Base-by-base conservation (phyloP, 2,113 vertebrate genomes). In the Ornithorhynchus anatinus region DNA sequence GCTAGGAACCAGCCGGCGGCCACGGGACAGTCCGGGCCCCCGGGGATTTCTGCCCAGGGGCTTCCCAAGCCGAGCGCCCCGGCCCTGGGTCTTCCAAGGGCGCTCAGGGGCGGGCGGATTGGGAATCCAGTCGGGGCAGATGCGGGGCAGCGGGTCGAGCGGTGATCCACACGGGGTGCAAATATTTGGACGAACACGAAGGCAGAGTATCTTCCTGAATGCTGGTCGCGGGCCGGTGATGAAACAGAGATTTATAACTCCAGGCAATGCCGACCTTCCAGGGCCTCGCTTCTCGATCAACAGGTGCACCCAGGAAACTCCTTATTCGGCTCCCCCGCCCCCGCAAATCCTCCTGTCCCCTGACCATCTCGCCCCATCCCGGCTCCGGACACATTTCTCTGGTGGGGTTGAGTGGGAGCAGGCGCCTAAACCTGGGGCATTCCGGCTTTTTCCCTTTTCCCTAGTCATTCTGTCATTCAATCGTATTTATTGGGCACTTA, bases 101-200 rank as follows among this genome's bases (percentile, higher is more conserved):
- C 14, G 53, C 3, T 27, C 3, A 48, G 44, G 58, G 27, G 47
- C 15, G 7, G 29, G 10, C n/a, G 27, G 23, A 19, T 14, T 13
- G 43, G 32, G 33, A 57, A 47, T 47, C 44, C 19, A 5, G 4
- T 14, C 16, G 23, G 22, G 25, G 4, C 47, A 27, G 53, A 31
- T 17, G 23, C 8, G 6, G 16, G 39, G 14, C n/a, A n/a, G n/a
- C n/a, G n/a, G n/a, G n/a, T n/a, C 70, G 75, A 85, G 87, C 89
- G 87, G 79, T 42, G 36, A 65, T 78, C 31, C 40, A 52, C 4
- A 20, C 42, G 69, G 13, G 74, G 50, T 80, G 74, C 86, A 88
- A 84, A 89, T 89, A 90, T 87, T 88, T 92, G 81, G 84, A 87
- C 2, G 82, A 80, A 75, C 0, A 3, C 84, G 61, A 86, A 60